Evolutionary conservation across 2,797 vertebrate genomes (phyloP), one percentile per base, ranked within the genome.

Genomic region (Ambastaia sidthimunki): DNA sequence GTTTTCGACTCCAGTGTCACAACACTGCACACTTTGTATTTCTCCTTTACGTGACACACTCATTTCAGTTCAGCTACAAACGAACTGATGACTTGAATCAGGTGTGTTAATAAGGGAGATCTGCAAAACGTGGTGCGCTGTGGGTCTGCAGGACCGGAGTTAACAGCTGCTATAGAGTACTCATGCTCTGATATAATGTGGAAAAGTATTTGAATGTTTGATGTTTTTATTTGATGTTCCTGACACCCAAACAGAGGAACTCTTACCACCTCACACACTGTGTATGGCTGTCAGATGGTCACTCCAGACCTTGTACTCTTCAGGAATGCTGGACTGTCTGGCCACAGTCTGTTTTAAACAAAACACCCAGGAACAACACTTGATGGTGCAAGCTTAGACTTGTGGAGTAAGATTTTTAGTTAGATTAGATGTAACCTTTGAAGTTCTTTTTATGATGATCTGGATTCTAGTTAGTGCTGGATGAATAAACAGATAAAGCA

Each of bases 121-220:
- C 41, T 44, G 41, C 9, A 44, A 44, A 44, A 44, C 10, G 41
- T 44, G 41, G 41, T 11, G 10, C 10, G 41, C 41, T 44, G 41
- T 44, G 1, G 41, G 10, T 44, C 41, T 10, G 10, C 41, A 10
- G 41, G 41, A 44, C 41, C 41, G 10, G 41, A 44, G 41, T 44
- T 44, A 44, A 10, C 1, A 11, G 9, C 41, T 37, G 34, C 34
- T 37, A 7, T 37, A 7, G 34, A 37, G 3, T 0, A 5, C 7
- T 37, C 34, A 70, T 37, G 78, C 67, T 70, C 63, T 47, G 55
- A 76, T 68, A 60, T 23, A 76, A 31, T 63, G 72, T 82, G 68
- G 83, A 80, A 85, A 76, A 84, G 23, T 75, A 82, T 83, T 84
- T 74, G 41, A 66, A 55, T 4, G 48, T 66, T 13, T 44, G 34